A percentile compares a stretch with the other conserved stretches of the same genome.
phyloP scores from a whole-genome alignment of 1,140 invertebrate species.

The Andrena cerasifolii region DNA sequence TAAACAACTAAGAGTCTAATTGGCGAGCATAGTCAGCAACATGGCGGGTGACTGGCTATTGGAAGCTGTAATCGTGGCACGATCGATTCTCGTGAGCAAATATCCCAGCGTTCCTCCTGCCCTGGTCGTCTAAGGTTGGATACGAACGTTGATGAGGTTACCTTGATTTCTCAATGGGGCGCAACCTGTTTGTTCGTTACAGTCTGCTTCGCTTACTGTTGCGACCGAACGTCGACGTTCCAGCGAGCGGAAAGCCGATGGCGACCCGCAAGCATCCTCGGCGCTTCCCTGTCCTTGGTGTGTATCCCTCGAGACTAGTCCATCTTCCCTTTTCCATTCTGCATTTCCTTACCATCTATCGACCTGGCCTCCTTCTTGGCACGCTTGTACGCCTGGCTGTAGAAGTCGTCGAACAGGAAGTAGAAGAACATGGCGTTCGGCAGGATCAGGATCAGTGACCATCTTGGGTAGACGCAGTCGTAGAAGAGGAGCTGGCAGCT shows the following conservation, averaged over 20 bases:
- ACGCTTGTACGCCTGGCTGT: constrained; percentile 86
- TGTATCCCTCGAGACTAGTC: constrained; percentile 34
- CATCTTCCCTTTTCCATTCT: constrained; percentile 58
- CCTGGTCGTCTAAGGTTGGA: not conserved
- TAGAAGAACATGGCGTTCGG: constrained; percentile 92
- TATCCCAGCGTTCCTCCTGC: not conserved
- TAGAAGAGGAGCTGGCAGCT: constrained; percentile 91
- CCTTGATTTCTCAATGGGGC: not conserved
- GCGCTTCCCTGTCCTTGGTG: not conserved
- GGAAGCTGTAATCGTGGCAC: not conserved
- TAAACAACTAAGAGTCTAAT: not conserved
- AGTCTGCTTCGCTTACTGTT: not conserved
- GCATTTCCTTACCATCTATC: constrained; percentile 31
- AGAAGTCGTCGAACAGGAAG: constrained; percentile 90
- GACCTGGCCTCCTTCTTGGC: constrained; percentile 6
- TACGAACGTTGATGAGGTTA: too few relatives aligned
- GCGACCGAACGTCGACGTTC: not conserved
- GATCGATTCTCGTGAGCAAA: not conserved
- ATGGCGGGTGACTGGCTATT: not conserved
- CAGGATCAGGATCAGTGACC: constrained; percentile 88
- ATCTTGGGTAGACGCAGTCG: constrained; percentile 92
- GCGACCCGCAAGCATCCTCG: not conserved
- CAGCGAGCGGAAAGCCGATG: not conserved
- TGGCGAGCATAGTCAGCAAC: not conserved
- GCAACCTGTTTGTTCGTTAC: not conserved